Evolutionary conservation across 2,797 vertebrate species (phyloP).

Genomic region (Sebastes diploproa): DNA sequence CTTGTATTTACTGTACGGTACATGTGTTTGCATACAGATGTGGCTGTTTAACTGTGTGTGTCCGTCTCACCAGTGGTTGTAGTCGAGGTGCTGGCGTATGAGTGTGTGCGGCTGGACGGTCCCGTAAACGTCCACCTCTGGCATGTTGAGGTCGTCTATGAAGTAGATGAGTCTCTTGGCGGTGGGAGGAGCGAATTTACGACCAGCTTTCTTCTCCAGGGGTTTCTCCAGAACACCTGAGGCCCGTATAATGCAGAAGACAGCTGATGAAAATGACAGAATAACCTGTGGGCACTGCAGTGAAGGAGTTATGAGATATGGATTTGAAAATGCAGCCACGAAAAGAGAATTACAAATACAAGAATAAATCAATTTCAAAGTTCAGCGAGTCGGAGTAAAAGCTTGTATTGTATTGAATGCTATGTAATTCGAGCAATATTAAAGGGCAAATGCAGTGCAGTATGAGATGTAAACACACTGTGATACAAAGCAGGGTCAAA

Average conservation of each 20-base stretch:
- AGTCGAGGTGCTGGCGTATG: conserved; percentile 86
- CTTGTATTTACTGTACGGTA: neutral
- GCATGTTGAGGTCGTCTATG: conserved; percentile 87
- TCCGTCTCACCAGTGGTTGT: conserved; percentile 77
- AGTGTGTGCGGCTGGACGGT: conserved; percentile 86
- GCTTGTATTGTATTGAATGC: neutral
- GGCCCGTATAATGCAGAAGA: neutral
- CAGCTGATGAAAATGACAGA: accelerated
- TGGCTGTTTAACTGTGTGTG: neutral
- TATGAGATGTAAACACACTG: neutral
- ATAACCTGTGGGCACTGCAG: neutral
- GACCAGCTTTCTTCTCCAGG: conserved; percentile 86
- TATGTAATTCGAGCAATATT: neutral
- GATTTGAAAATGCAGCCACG: neutral
- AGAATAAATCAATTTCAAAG: neutral
- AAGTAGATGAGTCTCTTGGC: conserved; percentile 88
- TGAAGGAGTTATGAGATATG: neutral
- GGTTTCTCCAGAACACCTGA: conserved; percentile 85
- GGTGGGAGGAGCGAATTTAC: conserved; percentile 83
- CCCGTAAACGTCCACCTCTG: conserved; percentile 83
- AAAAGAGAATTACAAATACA: neutral
- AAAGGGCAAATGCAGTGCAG: neutral
- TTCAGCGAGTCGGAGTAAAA: neutral
- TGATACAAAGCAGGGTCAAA: neutral
- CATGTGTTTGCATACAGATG: neutral